These are phyloP conservation scores for Prietella phreatophila DNA, from an alignment of 2,113 vertebrate species.

Conservation along the genomic window DNA sequence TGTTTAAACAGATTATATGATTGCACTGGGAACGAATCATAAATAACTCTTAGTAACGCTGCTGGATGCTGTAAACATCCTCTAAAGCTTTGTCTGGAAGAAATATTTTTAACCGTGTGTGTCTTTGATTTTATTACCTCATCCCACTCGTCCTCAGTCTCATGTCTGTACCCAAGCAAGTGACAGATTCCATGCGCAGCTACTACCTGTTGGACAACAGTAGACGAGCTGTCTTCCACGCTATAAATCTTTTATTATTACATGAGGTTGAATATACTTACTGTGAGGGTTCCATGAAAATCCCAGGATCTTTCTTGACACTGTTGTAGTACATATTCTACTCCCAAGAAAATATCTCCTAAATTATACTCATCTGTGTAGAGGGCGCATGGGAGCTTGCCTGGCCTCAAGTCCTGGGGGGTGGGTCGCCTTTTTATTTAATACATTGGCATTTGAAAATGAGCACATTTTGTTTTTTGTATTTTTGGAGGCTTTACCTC, in stretches of 20 bases:
- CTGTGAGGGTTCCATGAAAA: constrained; percentile 75
- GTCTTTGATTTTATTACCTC: constrained; percentile 70
- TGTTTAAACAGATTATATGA: background rate
- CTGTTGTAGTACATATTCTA: constrained; percentile 82
- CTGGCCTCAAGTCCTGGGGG: constrained; percentile 76
- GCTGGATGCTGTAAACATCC: background rate
- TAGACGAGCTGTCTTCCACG: background rate
- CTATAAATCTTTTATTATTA: background rate
- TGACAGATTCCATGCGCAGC: constrained; percentile 89
- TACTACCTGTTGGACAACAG: constrained; percentile 71
- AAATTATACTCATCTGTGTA: constrained; percentile 80
- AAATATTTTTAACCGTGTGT: background rate
- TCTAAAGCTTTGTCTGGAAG: background rate
- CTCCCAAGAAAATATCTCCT: constrained; percentile 88
- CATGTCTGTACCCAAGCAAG: constrained; percentile 85
- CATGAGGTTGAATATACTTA: constrained; percentile 61
- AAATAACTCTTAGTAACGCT: background rate
- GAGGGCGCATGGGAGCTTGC: constrained; percentile 74
- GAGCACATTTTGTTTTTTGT: background rate
- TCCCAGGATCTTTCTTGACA: constrained; percentile 72
- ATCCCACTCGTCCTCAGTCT: constrained; percentile 76
- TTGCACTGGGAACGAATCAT: background rate
- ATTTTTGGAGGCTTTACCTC: constrained; percentile 64
- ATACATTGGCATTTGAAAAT: background rate
- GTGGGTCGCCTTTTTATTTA: background rate